Conservation (phyloP, 2,888 invertebrate species). For the Phrixothrix hirtus region DNA sequence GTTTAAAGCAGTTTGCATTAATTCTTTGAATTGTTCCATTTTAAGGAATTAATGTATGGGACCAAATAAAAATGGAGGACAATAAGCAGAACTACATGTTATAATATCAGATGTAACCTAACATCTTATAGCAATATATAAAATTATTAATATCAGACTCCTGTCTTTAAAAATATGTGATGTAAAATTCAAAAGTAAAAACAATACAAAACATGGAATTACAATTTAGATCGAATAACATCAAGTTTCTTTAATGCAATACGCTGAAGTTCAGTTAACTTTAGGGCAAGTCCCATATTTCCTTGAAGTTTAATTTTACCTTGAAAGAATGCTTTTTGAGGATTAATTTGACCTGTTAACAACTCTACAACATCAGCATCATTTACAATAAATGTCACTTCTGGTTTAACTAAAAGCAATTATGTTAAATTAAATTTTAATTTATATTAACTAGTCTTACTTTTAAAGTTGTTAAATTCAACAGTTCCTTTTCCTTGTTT, state of each 20-base stretch:
- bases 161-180: background rate
- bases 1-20: no score
- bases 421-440: no score
- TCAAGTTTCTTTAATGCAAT: constrained; percentile 75
- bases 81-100: no score
- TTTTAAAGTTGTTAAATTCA: constrained; percentile 65
- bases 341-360: constrained; percentile 88
- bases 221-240: constrained; percentile 74
- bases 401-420: constrained; percentile 81
- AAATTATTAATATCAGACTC: no score
- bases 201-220: constrained; percentile 48
- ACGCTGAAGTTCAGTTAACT: constrained; percentile 81
- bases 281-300: constrained; percentile 96
- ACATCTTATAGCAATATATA: no score
- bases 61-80: no score
- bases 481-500: constrained; percentile 89
- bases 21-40: no score
- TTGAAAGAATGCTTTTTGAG: constrained; percentile 95
- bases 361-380: constrained; percentile 88
- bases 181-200: constrained; percentile 4
- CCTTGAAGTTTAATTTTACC: constrained; percentile 96
- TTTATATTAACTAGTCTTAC: constrained; percentile 42
- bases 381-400: constrained; percentile 85
- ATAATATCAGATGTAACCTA: no score
- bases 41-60: no score